Conservation (phyloP, 2,888 invertebrate genomes). For the Smittia aterrima region DNA sequence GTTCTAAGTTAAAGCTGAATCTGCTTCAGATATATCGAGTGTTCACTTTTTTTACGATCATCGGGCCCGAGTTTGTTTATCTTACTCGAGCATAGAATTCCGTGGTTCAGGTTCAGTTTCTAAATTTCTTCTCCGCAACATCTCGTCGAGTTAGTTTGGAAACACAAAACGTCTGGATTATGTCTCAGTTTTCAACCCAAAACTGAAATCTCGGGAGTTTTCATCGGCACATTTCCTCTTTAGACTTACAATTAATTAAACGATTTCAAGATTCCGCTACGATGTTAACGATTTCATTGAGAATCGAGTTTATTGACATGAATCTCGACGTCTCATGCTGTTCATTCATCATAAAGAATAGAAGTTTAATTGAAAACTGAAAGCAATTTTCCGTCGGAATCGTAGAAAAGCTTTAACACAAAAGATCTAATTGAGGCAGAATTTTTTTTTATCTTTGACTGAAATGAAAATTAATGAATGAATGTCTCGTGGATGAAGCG, state of each 20-base stretch:
- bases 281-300: conserved; percentile 10
- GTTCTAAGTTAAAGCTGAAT: background rate
- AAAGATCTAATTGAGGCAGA: conserved; percentile 16
- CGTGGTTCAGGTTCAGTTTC: conserved; percentile 20
- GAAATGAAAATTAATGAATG: conserved; percentile 22
- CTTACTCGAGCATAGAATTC: conserved; percentile 1
- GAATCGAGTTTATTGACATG: conserved; percentile 20
- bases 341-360: background rate
- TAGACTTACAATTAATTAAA: background rate
- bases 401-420: background rate
- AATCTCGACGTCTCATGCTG: background rate
- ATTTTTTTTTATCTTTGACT: background rate
- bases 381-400: conserved; percentile 4
- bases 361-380: background rate
- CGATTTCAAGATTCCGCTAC: background rate
- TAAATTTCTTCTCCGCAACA: conserved; percentile 18
- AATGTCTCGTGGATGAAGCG: background rate
- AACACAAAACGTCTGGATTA: conserved; percentile 16
- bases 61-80: background rate
- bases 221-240: conserved; percentile 1
- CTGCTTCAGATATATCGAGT: background rate
- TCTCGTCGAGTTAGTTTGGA: background rate
- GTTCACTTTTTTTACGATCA: conserved; percentile 3
- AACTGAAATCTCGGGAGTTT: background rate
- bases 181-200: conserved; percentile 2